These are phyloP conservation scores for Xiphydria camelus DNA, from an alignment of 2,888 invertebrate genomes.

Conservation along the genomic window DNA sequence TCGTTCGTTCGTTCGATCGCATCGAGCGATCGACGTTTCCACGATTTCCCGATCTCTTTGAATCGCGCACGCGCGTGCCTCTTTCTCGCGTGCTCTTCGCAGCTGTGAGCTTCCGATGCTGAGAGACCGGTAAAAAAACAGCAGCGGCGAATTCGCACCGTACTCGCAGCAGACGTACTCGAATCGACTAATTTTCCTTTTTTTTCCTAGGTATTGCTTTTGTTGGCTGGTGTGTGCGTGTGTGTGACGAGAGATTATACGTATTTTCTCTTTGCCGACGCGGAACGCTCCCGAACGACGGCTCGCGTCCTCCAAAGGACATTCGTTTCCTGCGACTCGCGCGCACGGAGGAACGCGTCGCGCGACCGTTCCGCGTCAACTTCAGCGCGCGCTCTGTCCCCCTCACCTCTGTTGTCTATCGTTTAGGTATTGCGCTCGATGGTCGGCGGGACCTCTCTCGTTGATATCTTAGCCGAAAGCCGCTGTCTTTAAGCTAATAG, in stretches of 20 bases:
- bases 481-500: conserved; percentile 30
- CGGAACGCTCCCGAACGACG: no score
- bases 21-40: no score
- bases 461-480: conserved; percentile 30
- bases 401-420: conserved; percentile 12
- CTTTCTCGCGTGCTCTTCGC: no score
- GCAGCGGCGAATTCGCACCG: neutral
- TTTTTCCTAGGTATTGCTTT: conserved; percentile 39
- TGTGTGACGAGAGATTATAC: no score
- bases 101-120: no score
- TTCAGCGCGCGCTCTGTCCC: neutral
- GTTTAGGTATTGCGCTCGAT: conserved; percentile 25
- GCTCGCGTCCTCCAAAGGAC: no score
- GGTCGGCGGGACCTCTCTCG: conserved; percentile 27
- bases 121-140: conserved; percentile 9
- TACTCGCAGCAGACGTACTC: no score
- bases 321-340: no score
- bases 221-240: conserved; percentile 35
- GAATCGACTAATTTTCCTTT: conserved; percentile 27
- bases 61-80: no score
- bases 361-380: neutral
- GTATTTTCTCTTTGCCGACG: no score
- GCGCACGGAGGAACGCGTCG: neutral
- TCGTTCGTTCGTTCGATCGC: no score
- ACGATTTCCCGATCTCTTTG: no score